Base-by-base conservation (phyloP, 2,797 vertebrate genomes). In the Tadarida brasiliensis region DNA sequence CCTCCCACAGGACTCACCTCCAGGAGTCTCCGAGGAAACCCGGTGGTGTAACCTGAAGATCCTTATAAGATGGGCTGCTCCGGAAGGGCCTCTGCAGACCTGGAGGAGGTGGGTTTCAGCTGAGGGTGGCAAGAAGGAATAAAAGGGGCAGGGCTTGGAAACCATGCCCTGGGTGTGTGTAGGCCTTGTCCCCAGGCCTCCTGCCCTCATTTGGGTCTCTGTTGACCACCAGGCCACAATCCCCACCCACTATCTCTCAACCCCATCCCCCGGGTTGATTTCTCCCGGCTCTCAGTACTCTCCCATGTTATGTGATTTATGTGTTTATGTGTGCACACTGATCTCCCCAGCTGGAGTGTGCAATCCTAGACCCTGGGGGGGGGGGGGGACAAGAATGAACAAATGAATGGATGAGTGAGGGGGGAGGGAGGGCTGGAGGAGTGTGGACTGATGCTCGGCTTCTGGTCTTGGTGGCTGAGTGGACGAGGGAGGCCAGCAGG, bases 91-190 rank as follows among this genome's bases (percentile, higher is more conserved):
- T 61, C 63, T 57, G 54, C 2, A 12, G 51, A n/a, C 82, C 82
- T 77, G 77, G 87, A 91, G 65, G 74, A 87, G 74, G 71, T 15
- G 20, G 51, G 8, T 70, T 91, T 56, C 77, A 30, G 59, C 39
- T n/a, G 44, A 20, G 0, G 9, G 2, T 24, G 39, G 51, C 33
- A 35, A 49, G 76, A 80, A 90, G 47, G 24, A n/a, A 22, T 33
- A 28, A 24, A 77, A 54, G 20, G 19, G 65, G 11, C 47, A 20
- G 20, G 30, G 17, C n/a, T 14, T 56, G 33, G 49, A 74, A 51
- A 24, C n/a, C 22, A 26, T 6, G 11, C 19, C 19, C 35, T 7
- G 59, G 39, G 65, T 2, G 54, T 28, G 30, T 26, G 15, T 30
- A 5, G 16, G 15, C 26, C 51, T 47, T 3, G 35, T 20, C 65